These are phyloP conservation scores for Pristionchus entomophagus DNA, from an alignment of 2,888 invertebrate species.

Conservation along the genomic window DNA sequence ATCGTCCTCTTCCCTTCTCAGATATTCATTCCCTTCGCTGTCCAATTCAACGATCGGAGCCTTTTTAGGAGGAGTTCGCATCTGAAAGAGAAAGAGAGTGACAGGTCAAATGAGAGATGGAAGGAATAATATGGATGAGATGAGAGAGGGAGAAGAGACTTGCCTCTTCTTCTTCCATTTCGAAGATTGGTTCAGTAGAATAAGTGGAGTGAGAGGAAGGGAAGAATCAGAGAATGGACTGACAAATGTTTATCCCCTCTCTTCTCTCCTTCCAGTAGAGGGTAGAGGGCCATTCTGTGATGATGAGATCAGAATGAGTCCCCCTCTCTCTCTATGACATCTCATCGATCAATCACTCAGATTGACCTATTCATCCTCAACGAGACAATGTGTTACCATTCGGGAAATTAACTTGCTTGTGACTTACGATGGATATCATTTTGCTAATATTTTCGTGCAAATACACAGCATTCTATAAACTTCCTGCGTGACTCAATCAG, in stretches of 20 bases:
- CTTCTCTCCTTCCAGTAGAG: neutral
- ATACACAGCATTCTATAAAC: neutral
- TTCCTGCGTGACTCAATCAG: neutral
- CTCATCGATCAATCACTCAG: slow-evolving; percentile 5
- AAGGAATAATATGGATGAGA: neutral
- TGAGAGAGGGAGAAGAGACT: neutral
- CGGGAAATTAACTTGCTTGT: neutral
- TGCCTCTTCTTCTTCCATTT: slow-evolving; percentile 2
- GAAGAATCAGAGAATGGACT: slow-evolving; percentile 10
- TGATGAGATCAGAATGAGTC: slow-evolving; percentile 9
- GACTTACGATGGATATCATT: neutral
- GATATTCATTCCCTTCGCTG: slow-evolving; percentile 31
- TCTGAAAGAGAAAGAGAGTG: neutral
- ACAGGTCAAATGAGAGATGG: neutral
- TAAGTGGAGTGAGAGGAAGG: neutral
- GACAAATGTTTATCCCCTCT: slow-evolving; percentile 1
- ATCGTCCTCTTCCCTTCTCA: slow-evolving; percentile 3
- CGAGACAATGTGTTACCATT: neutral
- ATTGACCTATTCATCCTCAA: neutral
- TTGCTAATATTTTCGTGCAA: no score
- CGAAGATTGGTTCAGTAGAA: slow-evolving; percentile 2
- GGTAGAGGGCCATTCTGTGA: neutral
- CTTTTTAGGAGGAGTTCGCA: neutral
- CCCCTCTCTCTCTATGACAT: neutral
- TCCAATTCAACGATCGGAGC: slow-evolving; percentile 32